These are phyloP conservation scores for Anagrus nilaparvatae DNA, from an alignment of 1,140 invertebrate genomes.

Conservation along the genomic window DNA sequence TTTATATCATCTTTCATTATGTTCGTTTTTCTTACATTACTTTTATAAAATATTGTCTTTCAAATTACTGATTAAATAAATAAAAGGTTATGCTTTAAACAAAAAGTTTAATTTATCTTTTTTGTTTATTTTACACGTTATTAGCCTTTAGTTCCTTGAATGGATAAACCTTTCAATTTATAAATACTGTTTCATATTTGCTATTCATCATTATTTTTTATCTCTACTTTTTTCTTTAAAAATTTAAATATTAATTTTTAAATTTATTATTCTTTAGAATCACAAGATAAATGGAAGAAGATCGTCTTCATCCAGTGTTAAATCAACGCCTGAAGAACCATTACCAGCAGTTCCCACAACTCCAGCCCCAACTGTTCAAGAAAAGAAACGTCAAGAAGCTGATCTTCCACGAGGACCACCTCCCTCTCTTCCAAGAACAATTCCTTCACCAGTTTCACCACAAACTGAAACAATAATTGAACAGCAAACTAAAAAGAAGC, in stretches of 20 bases:
- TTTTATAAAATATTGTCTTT: too few species aligned
- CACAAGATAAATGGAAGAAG: slow-evolving; percentile 40
- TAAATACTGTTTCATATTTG: too few species aligned
- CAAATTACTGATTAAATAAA: too few species aligned
- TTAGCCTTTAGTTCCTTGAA: too few species aligned
- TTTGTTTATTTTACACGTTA: slow-evolving; percentile 1
- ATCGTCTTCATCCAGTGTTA: slow-evolving; percentile 36
- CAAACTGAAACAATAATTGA: slow-evolving; percentile 31
- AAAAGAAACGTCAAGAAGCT: slow-evolving; percentile 40
- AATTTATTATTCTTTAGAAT: too few species aligned
- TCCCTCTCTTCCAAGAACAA: slow-evolving; percentile 39
- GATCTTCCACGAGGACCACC: slow-evolving; percentile 34
- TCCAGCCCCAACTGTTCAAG: slow-evolving; percentile 37
- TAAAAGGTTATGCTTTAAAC: too few species aligned
- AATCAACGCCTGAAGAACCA: slow-evolving; percentile 43
- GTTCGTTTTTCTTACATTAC: too few species aligned
- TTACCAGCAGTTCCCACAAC: slow-evolving; percentile 43
- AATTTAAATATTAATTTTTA: too few species aligned
- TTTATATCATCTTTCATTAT: too few species aligned
- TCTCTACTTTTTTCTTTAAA: too few species aligned
- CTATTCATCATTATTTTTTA: too few species aligned
- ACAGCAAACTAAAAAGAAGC: slow-evolving; percentile 20
- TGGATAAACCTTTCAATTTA: too few species aligned
- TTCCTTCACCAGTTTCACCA: slow-evolving; percentile 29
- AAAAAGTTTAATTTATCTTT: slow-evolving; percentile 2